These are phyloP conservation scores for Drosophila malerkotliana DNA, from an alignment of 1,140 invertebrate genomes.

Conservation along the genomic window DNA sequence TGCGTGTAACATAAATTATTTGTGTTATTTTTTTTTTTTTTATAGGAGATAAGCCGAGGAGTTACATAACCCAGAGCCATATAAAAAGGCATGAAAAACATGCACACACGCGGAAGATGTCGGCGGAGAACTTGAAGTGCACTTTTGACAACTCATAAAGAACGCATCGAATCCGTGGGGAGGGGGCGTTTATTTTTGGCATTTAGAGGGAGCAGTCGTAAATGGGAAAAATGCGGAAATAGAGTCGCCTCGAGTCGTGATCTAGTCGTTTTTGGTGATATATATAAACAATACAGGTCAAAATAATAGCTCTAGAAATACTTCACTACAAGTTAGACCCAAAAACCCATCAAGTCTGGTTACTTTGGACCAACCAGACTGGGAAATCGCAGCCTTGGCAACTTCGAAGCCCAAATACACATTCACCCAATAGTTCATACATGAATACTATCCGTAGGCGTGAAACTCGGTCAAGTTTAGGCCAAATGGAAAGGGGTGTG, in stretches of 20 bases:
- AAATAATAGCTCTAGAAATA: neutral
- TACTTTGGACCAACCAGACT: neutral
- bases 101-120: constrained; percentile 28
- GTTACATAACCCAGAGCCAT: constrained; percentile 35
- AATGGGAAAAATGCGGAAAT: constrained; percentile 51
- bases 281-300: constrained; percentile 12
- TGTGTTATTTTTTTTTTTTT: constrained; percentile 10
- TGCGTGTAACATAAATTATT: constrained; percentile 1
- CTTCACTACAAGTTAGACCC: constrained; percentile 17
- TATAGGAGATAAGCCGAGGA: constrained; percentile 18
- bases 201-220: constrained; percentile 28
- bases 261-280: constrained; percentile 6
- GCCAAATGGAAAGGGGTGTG: constrained; percentile 24
- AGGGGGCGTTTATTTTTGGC: constrained; percentile 48
- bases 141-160: constrained; percentile 54
- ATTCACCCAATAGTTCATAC: neutral
- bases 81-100: constrained; percentile 5
- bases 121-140: constrained; percentile 34
- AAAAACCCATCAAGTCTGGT: neutral
- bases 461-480: constrained; percentile 57
- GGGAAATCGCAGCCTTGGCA: constrained; percentile 14
- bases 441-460: constrained; percentile 22
- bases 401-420: constrained; percentile 16
- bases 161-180: constrained; percentile 23
- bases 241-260: constrained; percentile 20